Evolutionary conservation across 2,888 invertebrate genomes (phyloP).

Genomic region (Sphaerophoria taeniata): DNA sequence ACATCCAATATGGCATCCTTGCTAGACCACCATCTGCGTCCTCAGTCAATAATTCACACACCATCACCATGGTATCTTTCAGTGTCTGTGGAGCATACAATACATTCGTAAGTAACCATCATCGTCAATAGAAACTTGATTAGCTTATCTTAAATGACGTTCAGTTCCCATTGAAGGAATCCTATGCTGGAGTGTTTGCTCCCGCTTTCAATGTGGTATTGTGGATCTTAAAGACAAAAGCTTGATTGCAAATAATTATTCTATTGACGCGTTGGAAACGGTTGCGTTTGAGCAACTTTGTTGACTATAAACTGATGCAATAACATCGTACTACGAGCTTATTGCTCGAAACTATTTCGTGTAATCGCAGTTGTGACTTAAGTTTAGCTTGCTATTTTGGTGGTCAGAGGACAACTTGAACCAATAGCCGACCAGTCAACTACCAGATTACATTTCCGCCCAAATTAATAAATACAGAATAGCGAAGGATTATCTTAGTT

Average conservation of each 20-base stretch:
- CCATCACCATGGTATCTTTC: constrained; percentile 90
- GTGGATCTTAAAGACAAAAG: neutral
- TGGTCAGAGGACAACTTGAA: too few species aligned
- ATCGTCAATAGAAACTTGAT: neutral
- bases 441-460: too few species aligned
- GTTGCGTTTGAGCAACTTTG: constrained; percentile 2
- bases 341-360: too few species aligned
- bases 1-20: constrained; percentile 87
- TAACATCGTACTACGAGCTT: too few species aligned
- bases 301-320: too few species aligned
- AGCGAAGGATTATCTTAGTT: too few species aligned
- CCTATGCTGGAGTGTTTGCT: constrained; percentile 6
- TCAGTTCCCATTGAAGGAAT: constrained; percentile 7
- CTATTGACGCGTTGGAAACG: neutral
- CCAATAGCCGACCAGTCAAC: too few species aligned
- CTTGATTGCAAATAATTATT: constrained; percentile 29
- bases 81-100: constrained; percentile 84
- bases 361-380: too few species aligned
- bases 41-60: constrained; percentile 92
- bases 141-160: constrained; percentile 12
- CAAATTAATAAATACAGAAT: too few species aligned
- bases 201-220: neutral
- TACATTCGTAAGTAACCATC: too few species aligned
- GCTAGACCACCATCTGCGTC: constrained; percentile 93
- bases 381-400: too few species aligned